Evolutionary conservation across 2,888 invertebrate genomes (phyloP).

Genomic region (Drosophila bunnanda): DNA sequence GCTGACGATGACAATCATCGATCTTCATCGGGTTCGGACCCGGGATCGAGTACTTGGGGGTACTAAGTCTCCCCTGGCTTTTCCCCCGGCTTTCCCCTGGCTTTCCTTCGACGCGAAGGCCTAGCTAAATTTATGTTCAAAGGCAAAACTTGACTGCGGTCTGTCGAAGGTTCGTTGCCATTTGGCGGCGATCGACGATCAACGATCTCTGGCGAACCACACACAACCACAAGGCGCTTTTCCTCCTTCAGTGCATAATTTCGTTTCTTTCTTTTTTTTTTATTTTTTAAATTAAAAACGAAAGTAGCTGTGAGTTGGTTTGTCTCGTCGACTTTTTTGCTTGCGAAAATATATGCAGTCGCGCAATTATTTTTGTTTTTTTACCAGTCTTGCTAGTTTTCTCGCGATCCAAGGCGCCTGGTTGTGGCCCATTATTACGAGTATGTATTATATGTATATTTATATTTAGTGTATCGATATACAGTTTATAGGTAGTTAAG

Average conservation of each 20-base stretch:
- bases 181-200: conserved; percentile 61
- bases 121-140: conserved; percentile 72
- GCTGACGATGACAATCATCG: conserved; percentile 81
- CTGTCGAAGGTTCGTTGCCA: conserved; percentile 78
- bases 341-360: conserved; percentile 75
- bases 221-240: conserved; percentile 49
- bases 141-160: conserved; percentile 70
- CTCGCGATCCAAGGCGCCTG: conserved; percentile 56
- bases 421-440: conserved; percentile 30
- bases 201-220: conserved; percentile 44
- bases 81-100: conserved; percentile 6
- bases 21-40: conserved; percentile 75
- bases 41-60: conserved; percentile 15
- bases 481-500: background rate
- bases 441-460: conserved; percentile 6
- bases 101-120: conserved; percentile 38
- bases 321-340: conserved; percentile 31
- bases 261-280: conserved; percentile 38
- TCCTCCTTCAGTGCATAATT: conserved; percentile 50
- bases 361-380: conserved; percentile 69
- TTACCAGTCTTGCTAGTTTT: conserved; percentile 40
- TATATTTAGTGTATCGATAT: background rate
- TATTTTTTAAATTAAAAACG: conserved; percentile 73
- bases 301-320: conserved; percentile 68
- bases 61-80: conserved; percentile 25